Conservation (phyloP, 2,888 invertebrate species). For the Caenorhabditis plicata region DNA sequence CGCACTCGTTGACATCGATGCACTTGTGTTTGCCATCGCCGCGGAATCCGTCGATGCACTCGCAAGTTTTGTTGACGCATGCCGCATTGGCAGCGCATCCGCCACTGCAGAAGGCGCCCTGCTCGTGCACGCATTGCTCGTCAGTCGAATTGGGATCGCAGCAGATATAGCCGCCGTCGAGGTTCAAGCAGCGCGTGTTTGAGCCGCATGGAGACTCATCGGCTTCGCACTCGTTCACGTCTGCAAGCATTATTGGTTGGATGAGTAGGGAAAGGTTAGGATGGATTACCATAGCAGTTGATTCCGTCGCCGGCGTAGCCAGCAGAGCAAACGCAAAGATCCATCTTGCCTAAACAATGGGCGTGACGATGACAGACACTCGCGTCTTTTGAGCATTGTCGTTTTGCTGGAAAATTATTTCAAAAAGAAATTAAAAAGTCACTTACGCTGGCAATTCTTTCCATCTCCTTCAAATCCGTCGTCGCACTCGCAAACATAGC, state of each 20-base stretch:
- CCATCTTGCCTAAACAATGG: conserved; percentile 47
- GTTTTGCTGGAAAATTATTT: conserved; percentile 43
- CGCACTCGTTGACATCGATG: conserved; percentile 60
- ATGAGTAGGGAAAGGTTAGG: background rate
- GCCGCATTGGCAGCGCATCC: conserved; percentile 59
- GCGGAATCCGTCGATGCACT: conserved; percentile 83
- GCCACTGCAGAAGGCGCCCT: conserved; percentile 58
- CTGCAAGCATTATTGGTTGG: conserved; percentile 26
- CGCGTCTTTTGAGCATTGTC: conserved; percentile 51
- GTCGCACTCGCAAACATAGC: conserved; percentile 56
- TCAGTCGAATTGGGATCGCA: conserved; percentile 63
- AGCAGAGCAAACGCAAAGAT: conserved; percentile 55
- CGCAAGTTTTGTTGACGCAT: conserved; percentile 71
- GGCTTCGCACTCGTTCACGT: conserved; percentile 63
- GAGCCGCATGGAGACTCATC: conserved; percentile 46
- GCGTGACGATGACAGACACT: conserved; percentile 61
- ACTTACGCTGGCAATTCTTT: conserved; percentile 52
- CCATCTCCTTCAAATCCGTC: conserved; percentile 57
- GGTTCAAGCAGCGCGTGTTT: conserved; percentile 56
- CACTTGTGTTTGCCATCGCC: conserved; percentile 73
- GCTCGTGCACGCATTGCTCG: conserved; percentile 55
- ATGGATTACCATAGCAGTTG: conserved; percentile 46
- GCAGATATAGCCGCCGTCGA: conserved; percentile 65
- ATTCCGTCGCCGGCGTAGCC: conserved; percentile 62
- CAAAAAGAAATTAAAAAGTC: background rate